These are phyloP conservation scores for Butastur rufipennis DNA, from an alignment of 2,113 vertebrate genomes.

Conservation along the genomic window DNA sequence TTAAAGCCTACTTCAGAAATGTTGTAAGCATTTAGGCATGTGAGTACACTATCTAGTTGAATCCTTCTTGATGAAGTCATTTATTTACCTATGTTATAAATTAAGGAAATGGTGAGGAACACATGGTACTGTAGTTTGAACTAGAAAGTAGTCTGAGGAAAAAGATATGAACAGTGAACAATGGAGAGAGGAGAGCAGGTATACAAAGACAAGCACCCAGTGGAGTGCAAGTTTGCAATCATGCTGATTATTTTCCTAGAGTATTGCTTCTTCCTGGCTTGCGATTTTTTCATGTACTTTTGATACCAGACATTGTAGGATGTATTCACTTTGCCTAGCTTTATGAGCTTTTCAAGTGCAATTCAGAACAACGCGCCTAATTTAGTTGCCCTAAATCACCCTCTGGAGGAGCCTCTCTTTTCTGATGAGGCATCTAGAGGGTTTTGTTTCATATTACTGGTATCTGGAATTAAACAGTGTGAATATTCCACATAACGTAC, in stretches of 20 bases:
- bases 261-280: neutral
- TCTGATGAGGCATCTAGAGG: neutral
- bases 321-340: neutral
- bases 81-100: neutral
- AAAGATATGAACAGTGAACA: neutral
- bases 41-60: neutral
- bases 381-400: conserved; percentile 8
- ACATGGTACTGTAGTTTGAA: neutral
- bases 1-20: neutral
- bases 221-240: neutral
- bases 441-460: neutral
- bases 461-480: neutral
- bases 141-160: neutral
- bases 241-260: neutral
- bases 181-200: neutral
- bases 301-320: neutral
- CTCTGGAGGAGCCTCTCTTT: neutral
- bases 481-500: neutral
- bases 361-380: neutral
- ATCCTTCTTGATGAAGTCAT: conserved; percentile 11
- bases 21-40: neutral
- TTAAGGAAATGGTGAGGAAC: neutral
- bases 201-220: neutral
- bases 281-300: neutral
- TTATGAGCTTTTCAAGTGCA: neutral